Evolutionary conservation across 2,797 vertebrate genomes (phyloP).

Genomic region (Malurus splendens): DNA sequence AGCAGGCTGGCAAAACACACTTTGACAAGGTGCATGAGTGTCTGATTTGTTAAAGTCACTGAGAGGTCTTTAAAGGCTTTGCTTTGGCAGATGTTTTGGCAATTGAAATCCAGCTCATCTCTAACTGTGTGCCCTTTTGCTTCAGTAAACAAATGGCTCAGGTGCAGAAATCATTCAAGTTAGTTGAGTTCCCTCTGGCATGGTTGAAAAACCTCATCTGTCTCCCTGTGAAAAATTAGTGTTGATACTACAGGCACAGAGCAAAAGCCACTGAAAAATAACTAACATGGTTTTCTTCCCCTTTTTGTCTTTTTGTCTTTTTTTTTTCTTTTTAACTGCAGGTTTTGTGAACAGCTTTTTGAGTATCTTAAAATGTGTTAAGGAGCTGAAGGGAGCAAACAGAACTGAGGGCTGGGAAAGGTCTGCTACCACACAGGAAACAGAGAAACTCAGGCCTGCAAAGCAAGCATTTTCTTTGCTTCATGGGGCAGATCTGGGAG

Average conservation of each 20-base stretch:
- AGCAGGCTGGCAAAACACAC: background rate
- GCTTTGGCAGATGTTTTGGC: background rate
- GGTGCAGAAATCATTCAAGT: background rate
- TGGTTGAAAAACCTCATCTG: background rate
- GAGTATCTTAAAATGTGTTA: background rate
- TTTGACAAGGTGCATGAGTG: background rate
- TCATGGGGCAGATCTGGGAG: background rate
- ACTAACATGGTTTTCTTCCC: background rate
- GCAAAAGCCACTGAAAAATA: background rate
- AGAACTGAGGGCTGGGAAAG: background rate
- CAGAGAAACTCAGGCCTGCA: background rate
- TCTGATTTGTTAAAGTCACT: background rate
- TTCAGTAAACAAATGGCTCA: background rate
- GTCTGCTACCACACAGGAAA: accelerated
- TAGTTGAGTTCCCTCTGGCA: background rate
- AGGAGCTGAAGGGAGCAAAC: background rate
- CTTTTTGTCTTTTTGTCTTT: too few species aligned
- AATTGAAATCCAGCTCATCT: background rate
- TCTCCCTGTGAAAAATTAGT: background rate
- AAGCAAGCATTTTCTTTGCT: background rate
- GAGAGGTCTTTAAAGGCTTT: background rate
- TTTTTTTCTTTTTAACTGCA: background rate
- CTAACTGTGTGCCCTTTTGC: background rate
- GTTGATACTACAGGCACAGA: background rate
- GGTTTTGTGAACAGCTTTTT: background rate